Conservation (phyloP, 2,113 vertebrate genomes). For the Boleophthalmus pectinirostris region DNA sequence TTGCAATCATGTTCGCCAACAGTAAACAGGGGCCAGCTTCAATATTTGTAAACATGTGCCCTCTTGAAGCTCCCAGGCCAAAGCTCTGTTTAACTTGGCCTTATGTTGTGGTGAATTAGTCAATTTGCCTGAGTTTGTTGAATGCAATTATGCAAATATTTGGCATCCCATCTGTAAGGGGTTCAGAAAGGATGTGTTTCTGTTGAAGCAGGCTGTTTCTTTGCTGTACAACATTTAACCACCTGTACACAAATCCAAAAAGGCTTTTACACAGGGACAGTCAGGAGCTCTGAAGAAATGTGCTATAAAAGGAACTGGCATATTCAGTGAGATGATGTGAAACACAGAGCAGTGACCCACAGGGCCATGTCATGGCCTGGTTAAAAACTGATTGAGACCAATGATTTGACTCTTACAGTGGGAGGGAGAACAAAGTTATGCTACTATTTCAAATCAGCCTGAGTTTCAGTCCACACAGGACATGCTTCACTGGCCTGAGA, state of each 20-base stretch:
- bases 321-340: conserved; percentile 45
- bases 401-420: conserved; percentile 55
- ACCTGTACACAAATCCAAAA: conserved; percentile 51
- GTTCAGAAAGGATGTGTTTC: conserved; percentile 43
- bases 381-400: conserved; percentile 58
- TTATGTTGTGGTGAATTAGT: conserved; percentile 64
- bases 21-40: conserved; percentile 48
- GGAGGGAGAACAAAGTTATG: conserved; percentile 64
- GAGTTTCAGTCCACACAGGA: conserved; percentile 55
- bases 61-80: conserved; percentile 55
- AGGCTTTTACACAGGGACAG: conserved; percentile 24
- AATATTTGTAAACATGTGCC: conserved; percentile 59
- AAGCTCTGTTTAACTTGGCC: conserved; percentile 58
- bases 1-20: conserved; percentile 43
- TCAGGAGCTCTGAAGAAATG: conserved; percentile 22
- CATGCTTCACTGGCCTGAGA: conserved; percentile 72
- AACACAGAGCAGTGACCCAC: conserved; percentile 49
- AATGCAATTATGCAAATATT: conserved; percentile 66
- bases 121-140: conserved; percentile 61
- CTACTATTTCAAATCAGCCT: conserved; percentile 66
- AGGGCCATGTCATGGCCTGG: conserved; percentile 35
- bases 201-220: conserved; percentile 38
- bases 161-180: conserved; percentile 50
- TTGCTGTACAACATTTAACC: conserved; percentile 38
- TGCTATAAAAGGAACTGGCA: conserved; percentile 37